These are phyloP conservation scores for Hiodon tergisus DNA, from an alignment of 2,113 vertebrate species.

Conservation along the genomic window DNA sequence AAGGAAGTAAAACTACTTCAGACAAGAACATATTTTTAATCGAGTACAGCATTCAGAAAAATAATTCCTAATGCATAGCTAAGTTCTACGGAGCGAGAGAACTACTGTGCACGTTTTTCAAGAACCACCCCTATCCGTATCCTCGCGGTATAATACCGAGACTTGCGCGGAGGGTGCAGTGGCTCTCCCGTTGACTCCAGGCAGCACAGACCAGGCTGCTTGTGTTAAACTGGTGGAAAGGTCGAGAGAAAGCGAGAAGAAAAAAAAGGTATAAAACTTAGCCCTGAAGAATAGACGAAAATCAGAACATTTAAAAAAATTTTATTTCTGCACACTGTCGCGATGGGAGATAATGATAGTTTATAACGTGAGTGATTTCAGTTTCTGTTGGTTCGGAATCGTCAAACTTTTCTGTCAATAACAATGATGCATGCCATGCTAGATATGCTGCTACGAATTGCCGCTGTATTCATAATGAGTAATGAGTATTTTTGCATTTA, in stretches of 20 bases:
- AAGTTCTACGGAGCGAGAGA: too few relatives aligned
- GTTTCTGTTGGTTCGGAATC: not conserved
- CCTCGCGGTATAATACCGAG: constrained; percentile 2
- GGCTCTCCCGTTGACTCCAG: constrained; percentile 8
- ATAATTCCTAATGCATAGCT: too few relatives aligned
- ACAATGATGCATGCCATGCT: not conserved
- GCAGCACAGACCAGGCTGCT: not conserved
- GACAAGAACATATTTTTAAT: too few relatives aligned
- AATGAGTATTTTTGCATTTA: not conserved
- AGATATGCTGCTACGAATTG: not conserved
- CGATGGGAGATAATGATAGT: not conserved
- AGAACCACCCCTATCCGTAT: not conserved
- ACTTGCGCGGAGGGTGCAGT: not conserved
- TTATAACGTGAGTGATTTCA: constrained; percentile 9
- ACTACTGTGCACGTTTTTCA: not conserved
- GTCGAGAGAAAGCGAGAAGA: not conserved
- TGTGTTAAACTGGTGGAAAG: not conserved
- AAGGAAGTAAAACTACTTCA: too few relatives aligned
- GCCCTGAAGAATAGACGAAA: not conserved
- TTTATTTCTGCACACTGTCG: not conserved
- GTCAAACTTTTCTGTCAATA: constrained; percentile 17
- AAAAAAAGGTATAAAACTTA: not conserved
- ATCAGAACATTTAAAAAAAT: too few relatives aligned
- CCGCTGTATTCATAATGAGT: not conserved
- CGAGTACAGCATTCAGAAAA: too few relatives aligned